Evolutionary conservation across 2,888 invertebrate species (phyloP).

Genomic region (Elgonia sp.): DNA sequence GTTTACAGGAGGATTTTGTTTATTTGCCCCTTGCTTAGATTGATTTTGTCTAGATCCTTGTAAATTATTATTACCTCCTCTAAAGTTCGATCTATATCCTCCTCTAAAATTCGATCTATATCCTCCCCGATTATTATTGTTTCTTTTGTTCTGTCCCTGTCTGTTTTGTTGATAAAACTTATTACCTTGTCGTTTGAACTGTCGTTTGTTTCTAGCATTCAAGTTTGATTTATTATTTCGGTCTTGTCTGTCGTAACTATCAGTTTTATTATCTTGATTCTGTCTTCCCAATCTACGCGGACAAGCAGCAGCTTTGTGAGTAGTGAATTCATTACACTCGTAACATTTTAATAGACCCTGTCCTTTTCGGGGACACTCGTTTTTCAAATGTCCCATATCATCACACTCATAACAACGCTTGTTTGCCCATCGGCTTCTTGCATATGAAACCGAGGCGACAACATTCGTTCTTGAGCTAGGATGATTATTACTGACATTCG

Average conservation of each 20-base stretch:
- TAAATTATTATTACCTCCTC: too few relatives aligned
- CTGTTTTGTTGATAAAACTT: neutral
- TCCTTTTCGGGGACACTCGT: constrained; percentile 22
- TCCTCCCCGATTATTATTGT: too few relatives aligned
- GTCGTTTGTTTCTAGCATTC: too few relatives aligned
- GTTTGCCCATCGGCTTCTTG: neutral
- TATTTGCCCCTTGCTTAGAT: too few relatives aligned
- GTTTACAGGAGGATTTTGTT: too few relatives aligned
- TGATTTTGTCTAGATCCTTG: too few relatives aligned
- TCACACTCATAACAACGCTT: constrained; percentile 22
- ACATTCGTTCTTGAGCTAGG: neutral
- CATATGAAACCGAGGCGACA: neutral
- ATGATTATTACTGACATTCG: neutral
- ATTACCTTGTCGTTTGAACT: too few relatives aligned
- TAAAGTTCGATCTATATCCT: too few relatives aligned
- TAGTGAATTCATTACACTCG: constrained; percentile 23
- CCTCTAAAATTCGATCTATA: too few relatives aligned
- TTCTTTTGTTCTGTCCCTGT: too few relatives aligned
- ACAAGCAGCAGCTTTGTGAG: constrained; percentile 7
- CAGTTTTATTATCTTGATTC: neutral
- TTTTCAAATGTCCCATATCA: constrained; percentile 7
- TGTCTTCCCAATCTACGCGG: neutral
- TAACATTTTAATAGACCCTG: constrained; percentile 22
- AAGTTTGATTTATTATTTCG: neutral
- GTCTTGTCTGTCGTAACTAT: neutral